Conservation (phyloP, 1,140 invertebrate species). For the Ceratoteleas bidentatus region DNA sequence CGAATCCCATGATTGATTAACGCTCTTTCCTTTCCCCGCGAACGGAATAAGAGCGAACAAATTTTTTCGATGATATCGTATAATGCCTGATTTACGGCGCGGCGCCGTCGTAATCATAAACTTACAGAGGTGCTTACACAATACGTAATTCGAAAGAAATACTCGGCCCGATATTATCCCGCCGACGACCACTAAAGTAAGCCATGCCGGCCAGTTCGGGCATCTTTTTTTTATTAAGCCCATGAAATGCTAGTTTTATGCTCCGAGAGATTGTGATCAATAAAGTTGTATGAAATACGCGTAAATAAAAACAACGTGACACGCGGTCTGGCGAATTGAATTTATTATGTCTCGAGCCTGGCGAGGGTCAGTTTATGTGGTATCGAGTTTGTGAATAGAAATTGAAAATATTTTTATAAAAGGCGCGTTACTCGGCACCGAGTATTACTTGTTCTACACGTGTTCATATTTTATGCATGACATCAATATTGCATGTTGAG, state of each 20-base stretch:
- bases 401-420: no score
- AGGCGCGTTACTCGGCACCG: no score
- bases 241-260: constrained; percentile 17
- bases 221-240: constrained; percentile 20
- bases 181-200: constrained; percentile 12
- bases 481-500: no score
- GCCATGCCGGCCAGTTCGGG: constrained; percentile 1
- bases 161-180: constrained; percentile 17
- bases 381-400: no score
- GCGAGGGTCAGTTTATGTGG: no score
- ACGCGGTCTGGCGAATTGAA: neutral
- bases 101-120: constrained; percentile 16
- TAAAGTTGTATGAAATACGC: constrained; percentile 15
- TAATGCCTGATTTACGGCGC: neutral
- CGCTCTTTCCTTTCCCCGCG: no score
- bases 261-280: constrained; percentile 14
- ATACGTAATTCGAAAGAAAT: constrained; percentile 26
- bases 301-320: neutral
- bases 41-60: neutral
- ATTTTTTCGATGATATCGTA: neutral
- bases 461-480: no score
- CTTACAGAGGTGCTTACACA: constrained; percentile 14
- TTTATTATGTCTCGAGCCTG: neutral
- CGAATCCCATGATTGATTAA: neutral
- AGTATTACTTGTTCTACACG: no score